Base-by-base conservation (phyloP, 2,888 invertebrate species). In the Dastarcus helophoroides region DNA sequence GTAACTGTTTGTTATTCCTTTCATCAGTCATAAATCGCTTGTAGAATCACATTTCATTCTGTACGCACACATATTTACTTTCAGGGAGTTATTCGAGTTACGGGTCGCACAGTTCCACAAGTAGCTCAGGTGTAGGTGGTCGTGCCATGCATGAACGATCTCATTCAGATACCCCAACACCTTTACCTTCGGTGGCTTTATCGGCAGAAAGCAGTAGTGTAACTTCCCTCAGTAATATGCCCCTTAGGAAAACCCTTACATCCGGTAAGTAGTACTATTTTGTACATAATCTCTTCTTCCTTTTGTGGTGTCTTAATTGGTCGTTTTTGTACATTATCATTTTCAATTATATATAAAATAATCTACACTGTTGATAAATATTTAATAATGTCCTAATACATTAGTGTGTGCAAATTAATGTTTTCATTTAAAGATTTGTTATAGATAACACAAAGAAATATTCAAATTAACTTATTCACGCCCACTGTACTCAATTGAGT, bases 171-270 rank as follows among this genome's bases (percentile, higher is more conserved):
- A 86, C 86, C 26, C 85, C 82, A 11, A 81, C 83, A 28, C 79
- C 83, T 29, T 65, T 85, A 46, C 82, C 83, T 28, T 79, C 83
- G 7, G 89, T 93, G 30, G 88, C 90, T 61, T 69, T 94, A 35
- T 90, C 88, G 32, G 85, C 88, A 16, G 93, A 94, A 64, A 91
- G 91, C 63, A 91, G 91, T 61, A 91, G 90, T 59, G 91, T 93
- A 40, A 88, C 91, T 31, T 89, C 89, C 37, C 74, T 91, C 50
- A 85, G 86, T 54, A 89, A 88, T 68, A 70, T 90, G 62, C 86
- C 89, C 39, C 65, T 88, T 46, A 69, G 89, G 45, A 90, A 91
- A 67, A 86, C 85, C 27, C 61, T 74, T 38, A 76, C 76, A 37
- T 76, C 76, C 50, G 78, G 78, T 78, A 55, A 62, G 68, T 26